phyloP scores from a whole-genome alignment of 2,888 invertebrate genomes.

The Chloromyia formosa region DNA sequence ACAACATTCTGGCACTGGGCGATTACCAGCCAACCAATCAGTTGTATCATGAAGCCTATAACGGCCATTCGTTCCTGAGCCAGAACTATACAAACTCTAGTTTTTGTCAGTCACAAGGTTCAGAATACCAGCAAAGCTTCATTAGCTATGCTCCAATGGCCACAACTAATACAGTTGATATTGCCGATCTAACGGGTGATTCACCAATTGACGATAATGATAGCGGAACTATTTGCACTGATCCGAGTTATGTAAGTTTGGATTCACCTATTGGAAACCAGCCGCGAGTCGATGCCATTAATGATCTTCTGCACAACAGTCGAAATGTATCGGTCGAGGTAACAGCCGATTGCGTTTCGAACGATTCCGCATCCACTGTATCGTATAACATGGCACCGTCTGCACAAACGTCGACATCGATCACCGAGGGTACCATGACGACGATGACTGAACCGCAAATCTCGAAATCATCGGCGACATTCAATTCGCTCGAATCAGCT shows the following conservation, averaged over 20 bases:
- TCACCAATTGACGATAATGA: neutral
- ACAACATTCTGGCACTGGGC: constrained; percentile 20
- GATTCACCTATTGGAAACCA: constrained; percentile 59
- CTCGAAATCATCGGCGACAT: constrained; percentile 56
- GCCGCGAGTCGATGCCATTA: constrained; percentile 60
- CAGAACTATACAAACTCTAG: constrained; percentile 22
- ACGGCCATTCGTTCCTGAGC: constrained; percentile 43
- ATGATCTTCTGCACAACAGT: constrained; percentile 61
- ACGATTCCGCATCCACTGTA: neutral
- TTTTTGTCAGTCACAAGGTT: constrained; percentile 19
- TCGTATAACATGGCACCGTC: constrained; percentile 40
- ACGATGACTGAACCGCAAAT: constrained; percentile 26
- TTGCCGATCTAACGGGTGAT: neutral
- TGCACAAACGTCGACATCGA: constrained; percentile 46
- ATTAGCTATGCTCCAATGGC: constrained; percentile 25
- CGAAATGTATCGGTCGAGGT: constrained; percentile 52
- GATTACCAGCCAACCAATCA: constrained; percentile 39
- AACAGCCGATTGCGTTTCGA: neutral
- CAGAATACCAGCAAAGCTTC: constrained; percentile 46
- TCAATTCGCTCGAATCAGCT: constrained; percentile 53
- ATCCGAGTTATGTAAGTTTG: constrained; percentile 56
- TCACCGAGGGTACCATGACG: constrained; percentile 45
- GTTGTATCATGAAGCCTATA: constrained; percentile 44
- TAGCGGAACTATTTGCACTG: neutral
- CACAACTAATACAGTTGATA: constrained; percentile 1